Base-by-base conservation (phyloP, 2,888 invertebrate genomes). In the Cheilosia variabilis region DNA sequence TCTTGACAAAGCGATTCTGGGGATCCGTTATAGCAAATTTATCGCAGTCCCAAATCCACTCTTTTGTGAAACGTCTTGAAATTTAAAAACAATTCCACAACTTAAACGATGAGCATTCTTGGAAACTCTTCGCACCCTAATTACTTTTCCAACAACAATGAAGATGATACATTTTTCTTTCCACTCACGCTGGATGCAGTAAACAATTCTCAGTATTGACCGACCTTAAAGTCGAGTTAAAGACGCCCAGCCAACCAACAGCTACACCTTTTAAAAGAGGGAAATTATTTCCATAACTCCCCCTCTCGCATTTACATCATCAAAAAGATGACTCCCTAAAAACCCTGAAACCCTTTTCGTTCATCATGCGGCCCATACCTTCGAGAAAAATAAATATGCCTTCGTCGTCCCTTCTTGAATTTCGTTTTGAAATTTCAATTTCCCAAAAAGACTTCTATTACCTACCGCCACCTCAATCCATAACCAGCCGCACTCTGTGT, bases 351-450 rank as follows among this genome's bases (percentile, higher is more conserved):
- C 62, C 60, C 52, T 72, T 52, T 72, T 19, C 47, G 37, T 66
- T 68, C 34, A 37, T 75, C 60, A 72, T 52, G 5, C 31, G 22
- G 15, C 31, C 19, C 13, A 47, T 41, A 52, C 41, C 52, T 22
- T 41, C n/a, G 22, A 22, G 7, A 31, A 58, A 62, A 75, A 58
- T 50, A 58, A 58, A 31, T 31, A 31, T 17, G 41, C 65, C 75
- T 19, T 43, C 58, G 31, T 60, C 78, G 37, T 63, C 45, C 73
- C 68, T 47, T 50, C 41, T 47, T 50, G 45, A 78, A 78, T 68
- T 73, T 63, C 53, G 68, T 73, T 78, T 83, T 68, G 57, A 83
- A 78, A 83, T 83, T 83, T 83, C 83, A 83, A 83, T 83, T 83
- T 83, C 68, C 78, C 63, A 63, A 78, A 78, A 78, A 43, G 52